These are phyloP conservation scores for Gambusia affinis DNA, from an alignment of 2,113 vertebrate genomes.

Conservation along the genomic window DNA sequence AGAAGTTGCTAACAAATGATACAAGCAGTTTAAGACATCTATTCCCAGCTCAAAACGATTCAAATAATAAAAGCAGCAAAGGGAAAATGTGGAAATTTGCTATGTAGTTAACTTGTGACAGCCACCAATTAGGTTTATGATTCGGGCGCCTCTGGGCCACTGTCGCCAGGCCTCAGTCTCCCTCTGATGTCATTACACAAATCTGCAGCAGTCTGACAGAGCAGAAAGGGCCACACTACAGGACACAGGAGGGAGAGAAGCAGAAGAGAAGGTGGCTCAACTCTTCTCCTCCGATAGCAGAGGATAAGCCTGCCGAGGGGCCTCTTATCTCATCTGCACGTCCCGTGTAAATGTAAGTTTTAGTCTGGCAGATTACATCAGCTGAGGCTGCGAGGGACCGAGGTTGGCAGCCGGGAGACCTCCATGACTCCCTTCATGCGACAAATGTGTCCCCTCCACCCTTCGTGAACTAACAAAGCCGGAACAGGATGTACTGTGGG, in stretches of 20 bases:
- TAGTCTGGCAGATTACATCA: conserved; percentile 79
- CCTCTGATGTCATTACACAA: conserved; percentile 68
- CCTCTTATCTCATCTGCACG: conserved; percentile 75
- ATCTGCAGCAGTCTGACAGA: conserved; percentile 72
- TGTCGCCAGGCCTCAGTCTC: conserved; percentile 64
- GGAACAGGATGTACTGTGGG: conserved; percentile 43
- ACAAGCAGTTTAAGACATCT: conserved; percentile 50
- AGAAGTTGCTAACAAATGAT: conserved; percentile 53
- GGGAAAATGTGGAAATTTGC: conserved; percentile 70
- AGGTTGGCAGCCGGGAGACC: conserved; percentile 61
- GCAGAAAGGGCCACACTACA: conserved; percentile 64
- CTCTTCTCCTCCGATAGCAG: conserved; percentile 71
- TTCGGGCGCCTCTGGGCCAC: conserved; percentile 65
- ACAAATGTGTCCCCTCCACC: conserved; percentile 73
- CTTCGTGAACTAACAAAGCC: conserved; percentile 53
- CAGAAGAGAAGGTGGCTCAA: conserved; percentile 61
- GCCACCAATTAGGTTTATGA: conserved; percentile 62
- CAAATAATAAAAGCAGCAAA: conserved; percentile 50
- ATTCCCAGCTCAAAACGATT: conserved; percentile 41
- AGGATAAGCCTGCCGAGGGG: conserved; percentile 73
- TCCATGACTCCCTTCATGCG: conserved; percentile 70
- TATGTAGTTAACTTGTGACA: conserved; percentile 66
- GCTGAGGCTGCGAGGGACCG: conserved; percentile 73
- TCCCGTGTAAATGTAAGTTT: conserved; percentile 78
- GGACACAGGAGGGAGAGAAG: conserved; percentile 56